Base-by-base conservation (phyloP, 2,888 invertebrate species). In the Colletes collaris region DNA sequence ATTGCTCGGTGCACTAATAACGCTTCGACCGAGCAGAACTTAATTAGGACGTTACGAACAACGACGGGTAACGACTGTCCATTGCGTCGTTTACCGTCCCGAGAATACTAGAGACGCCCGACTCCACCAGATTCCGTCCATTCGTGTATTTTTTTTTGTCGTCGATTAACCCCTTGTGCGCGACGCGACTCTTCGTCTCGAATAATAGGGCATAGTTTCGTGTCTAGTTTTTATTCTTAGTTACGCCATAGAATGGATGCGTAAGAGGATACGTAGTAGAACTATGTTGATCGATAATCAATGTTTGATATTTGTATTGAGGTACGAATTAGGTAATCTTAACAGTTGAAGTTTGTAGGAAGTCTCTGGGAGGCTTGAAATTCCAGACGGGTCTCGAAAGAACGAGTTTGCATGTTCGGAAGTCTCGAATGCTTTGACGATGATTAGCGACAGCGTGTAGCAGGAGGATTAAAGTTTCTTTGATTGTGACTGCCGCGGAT, bases 11-110 rank as follows among this genome's bases (percentile, higher is more conserved):
- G 77, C 74, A 50, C 84, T 86, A 86, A 84, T 81, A 83, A 86
- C 86, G 84, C 79, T 86, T 77, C 74, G 70, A 80, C 76, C 84
- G 79, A 53, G 79, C 83, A 76, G 79, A 79, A 86, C 86, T 86
- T 86, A 86, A 86, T 86, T 86, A 86, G 81, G 78, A 76, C 62
- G 70, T 37, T 53, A 78, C 76, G 64, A 56, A 58, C 73, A 56
- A 73, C 77, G 68, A 56, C 60, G 49, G 60, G 35, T n/a, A 78
- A 76, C 68, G 70, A 64, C 46, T 19, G 46, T 49, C 40, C 50
- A 44, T 60, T 19, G 56, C 46, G 50, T 49, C 27, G n/a, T 69
- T 63, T 74, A 56, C 13, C 56, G n/a, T 8, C 11, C 60, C 8
- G n/a, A 27, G 46, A 65, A 63, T 69, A 53, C 71, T 37, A 69